phyloP scores from a whole-genome alignment of 2,797 vertebrate genomes.

The Triplophysa yarkandensis region DNA sequence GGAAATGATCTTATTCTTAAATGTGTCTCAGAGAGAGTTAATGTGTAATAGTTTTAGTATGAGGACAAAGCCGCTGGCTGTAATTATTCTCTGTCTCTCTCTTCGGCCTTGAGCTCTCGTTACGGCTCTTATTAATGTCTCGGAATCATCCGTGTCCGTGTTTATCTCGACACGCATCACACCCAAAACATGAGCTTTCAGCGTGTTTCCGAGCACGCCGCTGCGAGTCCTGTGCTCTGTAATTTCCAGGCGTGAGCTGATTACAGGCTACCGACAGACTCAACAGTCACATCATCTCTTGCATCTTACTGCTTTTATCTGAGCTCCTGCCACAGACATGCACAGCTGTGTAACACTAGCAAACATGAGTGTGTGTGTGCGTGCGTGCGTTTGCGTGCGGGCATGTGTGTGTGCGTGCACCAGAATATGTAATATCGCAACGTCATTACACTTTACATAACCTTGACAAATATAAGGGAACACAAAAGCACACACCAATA shows the following conservation, averaged over 20 bases:
- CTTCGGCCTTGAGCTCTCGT: constrained; percentile 50
- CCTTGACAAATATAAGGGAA: too few relatives aligned
- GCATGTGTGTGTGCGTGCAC: too few relatives aligned
- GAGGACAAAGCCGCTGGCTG: not conserved
- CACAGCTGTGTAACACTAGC: constrained; percentile 62
- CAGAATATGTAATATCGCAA: too few relatives aligned
- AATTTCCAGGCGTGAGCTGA: constrained; percentile 76
- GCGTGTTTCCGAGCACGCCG: constrained; percentile 68
- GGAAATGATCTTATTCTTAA: too few relatives aligned
- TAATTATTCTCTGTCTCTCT: constrained; percentile 50
- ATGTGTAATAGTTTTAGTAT: not conserved
- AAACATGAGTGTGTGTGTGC: constrained; percentile 27
- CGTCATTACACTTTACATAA: too few relatives aligned
- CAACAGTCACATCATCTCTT: constrained; percentile 64
- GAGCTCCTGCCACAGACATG: constrained; percentile 48
- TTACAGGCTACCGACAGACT: constrained; percentile 72
- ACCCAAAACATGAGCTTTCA: constrained; percentile 70
- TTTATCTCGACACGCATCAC: constrained; percentile 69
- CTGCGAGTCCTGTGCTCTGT: constrained; percentile 71
- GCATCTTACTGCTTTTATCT: constrained; percentile 69
- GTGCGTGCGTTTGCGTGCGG: too few relatives aligned
- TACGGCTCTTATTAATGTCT: constrained; percentile 73
- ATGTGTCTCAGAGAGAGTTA: not conserved
- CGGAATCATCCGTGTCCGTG: constrained; percentile 62
- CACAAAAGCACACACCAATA: too few relatives aligned